These are phyloP conservation scores for Phortica magna DNA, from an alignment of 2,888 invertebrate species.

Conservation along the genomic window DNA sequence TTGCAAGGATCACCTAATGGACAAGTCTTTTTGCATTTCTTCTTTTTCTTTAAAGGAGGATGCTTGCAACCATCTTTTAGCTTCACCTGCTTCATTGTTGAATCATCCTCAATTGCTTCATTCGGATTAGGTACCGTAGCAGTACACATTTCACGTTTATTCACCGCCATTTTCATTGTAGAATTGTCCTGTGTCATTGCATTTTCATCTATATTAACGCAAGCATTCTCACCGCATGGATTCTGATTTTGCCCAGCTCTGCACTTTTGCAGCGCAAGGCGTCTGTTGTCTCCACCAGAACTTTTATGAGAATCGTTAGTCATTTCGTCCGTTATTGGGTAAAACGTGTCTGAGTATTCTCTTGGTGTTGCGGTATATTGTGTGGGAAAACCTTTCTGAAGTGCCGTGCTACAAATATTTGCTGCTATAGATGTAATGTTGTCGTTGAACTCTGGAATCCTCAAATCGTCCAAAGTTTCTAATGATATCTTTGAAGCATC, in stretches of 20 bases:
- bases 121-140: slow-evolving; percentile 18
- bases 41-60: slow-evolving; percentile 58
- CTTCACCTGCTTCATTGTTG: neutral
- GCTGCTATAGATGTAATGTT: slow-evolving; percentile 68
- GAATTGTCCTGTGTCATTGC: slow-evolving; percentile 1
- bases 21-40: slow-evolving; percentile 60
- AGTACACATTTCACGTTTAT: slow-evolving; percentile 27
- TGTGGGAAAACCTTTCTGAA: slow-evolving; percentile 59
- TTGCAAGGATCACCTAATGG: slow-evolving; percentile 59
- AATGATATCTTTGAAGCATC: slow-evolving; percentile 60
- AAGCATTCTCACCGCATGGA: too few species aligned
- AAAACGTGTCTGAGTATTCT: neutral
- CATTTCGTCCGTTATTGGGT: too few species aligned
- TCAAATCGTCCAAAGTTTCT: slow-evolving; percentile 46
- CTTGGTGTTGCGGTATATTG: slow-evolving; percentile 29
- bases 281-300: neutral
- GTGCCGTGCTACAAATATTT: slow-evolving; percentile 66
- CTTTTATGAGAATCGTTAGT: too few species aligned
- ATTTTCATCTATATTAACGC: neutral
- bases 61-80: slow-evolving; percentile 59
- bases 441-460: slow-evolving; percentile 65
- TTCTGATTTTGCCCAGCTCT: too few species aligned
- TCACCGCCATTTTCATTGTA: neutral
- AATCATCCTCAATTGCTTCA: slow-evolving; percentile 1
- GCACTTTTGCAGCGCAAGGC: neutral